These are phyloP conservation scores for Drosophila tani DNA, from an alignment of 1,140 invertebrate genomes.

Conservation along the genomic window DNA sequence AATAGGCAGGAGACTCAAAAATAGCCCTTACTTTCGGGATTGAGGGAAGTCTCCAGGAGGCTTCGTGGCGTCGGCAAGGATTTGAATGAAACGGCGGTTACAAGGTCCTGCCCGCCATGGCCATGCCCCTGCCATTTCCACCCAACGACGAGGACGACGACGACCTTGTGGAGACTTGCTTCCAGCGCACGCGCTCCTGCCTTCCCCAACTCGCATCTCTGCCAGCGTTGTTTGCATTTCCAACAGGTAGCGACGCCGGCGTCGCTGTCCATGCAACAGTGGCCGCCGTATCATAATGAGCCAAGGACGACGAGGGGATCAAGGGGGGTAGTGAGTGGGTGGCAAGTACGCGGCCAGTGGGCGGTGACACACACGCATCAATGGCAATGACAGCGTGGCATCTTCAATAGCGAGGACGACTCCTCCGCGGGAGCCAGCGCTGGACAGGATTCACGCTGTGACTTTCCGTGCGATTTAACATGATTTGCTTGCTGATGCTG, in stretches of 20 bases:
- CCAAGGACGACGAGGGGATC: slow-evolving; percentile 45
- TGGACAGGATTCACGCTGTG: slow-evolving; percentile 53
- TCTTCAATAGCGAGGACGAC: slow-evolving; percentile 11
- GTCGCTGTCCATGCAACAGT: slow-evolving; percentile 74
- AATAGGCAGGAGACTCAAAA: neutral
- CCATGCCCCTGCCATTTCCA: slow-evolving; percentile 2
- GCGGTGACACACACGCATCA: slow-evolving; percentile 28
- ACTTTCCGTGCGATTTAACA: slow-evolving; percentile 60
- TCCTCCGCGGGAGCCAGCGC: slow-evolving; percentile 27
- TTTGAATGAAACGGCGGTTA: slow-evolving; percentile 37
- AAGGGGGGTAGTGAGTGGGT: neutral
- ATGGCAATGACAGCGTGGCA: slow-evolving; percentile 31
- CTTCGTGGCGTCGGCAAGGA: neutral
- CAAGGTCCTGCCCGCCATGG: slow-evolving; percentile 23
- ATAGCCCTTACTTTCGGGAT: slow-evolving; percentile 6
- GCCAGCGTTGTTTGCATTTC: slow-evolving; percentile 72
- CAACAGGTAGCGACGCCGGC: slow-evolving; percentile 71
- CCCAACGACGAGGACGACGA: neutral
- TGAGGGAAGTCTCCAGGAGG: slow-evolving; percentile 10
- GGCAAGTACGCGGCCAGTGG: neutral
- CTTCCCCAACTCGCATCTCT: slow-evolving; percentile 5
- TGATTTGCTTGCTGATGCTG: slow-evolving; percentile 48
- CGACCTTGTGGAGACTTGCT: slow-evolving; percentile 64
- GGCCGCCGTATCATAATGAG: slow-evolving; percentile 73
- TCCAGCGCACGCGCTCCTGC: slow-evolving; percentile 63